These are phyloP conservation scores for Trimorus sp. DNA, from an alignment of 2,888 invertebrate genomes.

Conservation along the genomic window DNA sequence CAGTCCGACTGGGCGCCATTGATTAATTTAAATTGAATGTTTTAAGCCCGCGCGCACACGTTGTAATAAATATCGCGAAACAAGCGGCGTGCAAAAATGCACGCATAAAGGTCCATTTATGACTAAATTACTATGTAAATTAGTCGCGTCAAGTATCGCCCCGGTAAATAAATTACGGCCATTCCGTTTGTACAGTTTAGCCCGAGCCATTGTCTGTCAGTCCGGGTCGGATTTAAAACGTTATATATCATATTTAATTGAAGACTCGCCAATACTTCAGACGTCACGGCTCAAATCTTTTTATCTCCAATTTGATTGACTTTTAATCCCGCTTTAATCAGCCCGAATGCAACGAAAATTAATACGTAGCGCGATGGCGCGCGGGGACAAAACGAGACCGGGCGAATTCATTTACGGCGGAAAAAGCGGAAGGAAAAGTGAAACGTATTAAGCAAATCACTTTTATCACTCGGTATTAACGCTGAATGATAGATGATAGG, in stretches of 20 bases:
- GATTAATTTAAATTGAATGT: conserved; percentile 31
- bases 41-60: conserved; percentile 18
- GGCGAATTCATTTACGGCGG: conserved; percentile 6
- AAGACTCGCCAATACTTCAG: conserved; percentile 34
- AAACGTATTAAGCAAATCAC: conserved; percentile 41
- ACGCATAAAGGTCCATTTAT: conserved; percentile 35
- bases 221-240: conserved; percentile 36
- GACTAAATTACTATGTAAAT: conserved; percentile 55
- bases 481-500: conserved; percentile 56
- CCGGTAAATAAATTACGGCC: conserved; percentile 44
- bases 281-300: conserved; percentile 31
- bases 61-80: conserved; percentile 37
- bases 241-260: conserved; percentile 50
- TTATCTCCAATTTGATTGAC: conserved; percentile 37
- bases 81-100: conserved; percentile 31
- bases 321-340: conserved; percentile 32
- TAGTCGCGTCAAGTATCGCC: conserved; percentile 50
- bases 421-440: neutral
- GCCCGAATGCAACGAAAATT: conserved; percentile 12
- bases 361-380: conserved; percentile 1
- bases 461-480: conserved; percentile 49
- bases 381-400: neutral
- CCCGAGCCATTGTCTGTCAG: conserved; percentile 39
- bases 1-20: neutral
- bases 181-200: conserved; percentile 34